phyloP scores from a whole-genome alignment of 2,113 vertebrate species.

The Fukomys damarensis region DNA sequence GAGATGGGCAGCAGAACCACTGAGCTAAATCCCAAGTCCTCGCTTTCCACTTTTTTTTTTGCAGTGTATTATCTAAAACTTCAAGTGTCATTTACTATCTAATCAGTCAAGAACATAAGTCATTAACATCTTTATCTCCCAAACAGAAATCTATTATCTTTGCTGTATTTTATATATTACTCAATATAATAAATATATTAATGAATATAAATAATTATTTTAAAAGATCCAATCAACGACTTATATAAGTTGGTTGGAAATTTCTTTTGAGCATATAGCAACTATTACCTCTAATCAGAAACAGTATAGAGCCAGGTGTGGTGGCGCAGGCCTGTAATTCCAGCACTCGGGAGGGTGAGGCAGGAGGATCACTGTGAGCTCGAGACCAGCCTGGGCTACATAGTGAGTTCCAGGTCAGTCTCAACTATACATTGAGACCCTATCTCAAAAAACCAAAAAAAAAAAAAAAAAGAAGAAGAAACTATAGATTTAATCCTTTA shows the following conservation, averaged over 20 bases:
- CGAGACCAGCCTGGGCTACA: neutral
- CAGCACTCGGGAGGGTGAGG: neutral
- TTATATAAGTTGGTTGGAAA: neutral
- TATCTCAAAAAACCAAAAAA: too few relatives aligned
- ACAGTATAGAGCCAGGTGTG: neutral
- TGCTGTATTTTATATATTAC: neutral
- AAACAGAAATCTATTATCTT: neutral
- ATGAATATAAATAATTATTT: neutral
- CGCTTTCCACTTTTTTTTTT: neutral
- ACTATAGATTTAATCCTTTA: too few relatives aligned
- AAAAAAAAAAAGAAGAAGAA: too few relatives aligned
- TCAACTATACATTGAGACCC: too few relatives aligned
- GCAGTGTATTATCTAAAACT: constrained; percentile 23
- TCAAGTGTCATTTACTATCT: constrained; percentile 51
- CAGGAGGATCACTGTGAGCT: neutral
- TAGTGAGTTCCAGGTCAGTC: too few relatives aligned
- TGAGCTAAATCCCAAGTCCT: too few relatives aligned
- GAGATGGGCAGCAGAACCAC: too few relatives aligned
- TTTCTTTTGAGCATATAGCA: neutral
- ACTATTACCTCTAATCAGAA: constrained; percentile 27
- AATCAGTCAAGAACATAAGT: constrained; percentile 54
- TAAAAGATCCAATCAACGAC: constrained; percentile 28
- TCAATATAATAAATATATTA: constrained; percentile 26
- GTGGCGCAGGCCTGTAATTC: neutral
- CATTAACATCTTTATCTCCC: constrained; percentile 49